Conservation (phyloP, 2,888 invertebrate species). For the Oegoconia quadripuncta region DNA sequence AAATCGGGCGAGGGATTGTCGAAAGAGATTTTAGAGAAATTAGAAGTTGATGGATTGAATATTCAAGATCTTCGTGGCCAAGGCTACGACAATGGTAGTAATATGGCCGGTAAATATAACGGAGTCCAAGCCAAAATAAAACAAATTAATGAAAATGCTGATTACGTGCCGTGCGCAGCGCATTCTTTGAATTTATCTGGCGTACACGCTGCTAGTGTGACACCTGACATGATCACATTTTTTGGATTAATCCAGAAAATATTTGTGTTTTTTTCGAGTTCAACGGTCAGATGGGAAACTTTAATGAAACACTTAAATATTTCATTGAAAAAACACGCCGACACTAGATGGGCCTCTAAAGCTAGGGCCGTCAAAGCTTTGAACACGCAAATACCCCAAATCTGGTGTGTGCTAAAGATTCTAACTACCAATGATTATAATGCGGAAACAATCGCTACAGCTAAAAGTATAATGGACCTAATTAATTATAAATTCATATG, state of each 20-base stretch:
- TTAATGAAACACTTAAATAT: slow-evolving; percentile 8
- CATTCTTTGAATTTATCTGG: slow-evolving; percentile 12
- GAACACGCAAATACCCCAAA: slow-evolving; percentile 14
- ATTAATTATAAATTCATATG: slow-evolving; percentile 5
- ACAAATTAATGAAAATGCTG: slow-evolving; percentile 14
- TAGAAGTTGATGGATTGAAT: slow-evolving; percentile 10
- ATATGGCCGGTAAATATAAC: slow-evolving; percentile 2
- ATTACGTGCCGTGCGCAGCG: slow-evolving; percentile 11
- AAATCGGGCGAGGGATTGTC: slow-evolving; percentile 10
- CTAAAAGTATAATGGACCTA: slow-evolving; percentile 13
- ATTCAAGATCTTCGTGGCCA: slow-evolving; percentile 11
- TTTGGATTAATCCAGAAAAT: slow-evolving; percentile 5
- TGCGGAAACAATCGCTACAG: slow-evolving; percentile 12
- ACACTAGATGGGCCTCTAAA: slow-evolving; percentile 12
- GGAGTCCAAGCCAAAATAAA: slow-evolving; percentile 6
- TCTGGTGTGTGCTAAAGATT: slow-evolving; percentile 17
- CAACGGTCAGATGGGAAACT: slow-evolving; percentile 7
- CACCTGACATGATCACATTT: slow-evolving; percentile 7
- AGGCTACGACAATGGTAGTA: slow-evolving; percentile 11
- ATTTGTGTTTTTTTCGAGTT: slow-evolving; percentile 5
- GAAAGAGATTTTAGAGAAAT: slow-evolving; percentile 10
- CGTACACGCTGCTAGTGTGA: slow-evolving; percentile 9
- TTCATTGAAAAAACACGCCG: slow-evolving; percentile 2
- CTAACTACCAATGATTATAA: slow-evolving; percentile 14
- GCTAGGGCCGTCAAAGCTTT: slow-evolving; percentile 13